Percentiles rank a stretch among this genome's conserved stretches.
Evolutionary conservation across 1,140 invertebrate species (phyloP).

Genomic region (Cherax destructor): DNA sequence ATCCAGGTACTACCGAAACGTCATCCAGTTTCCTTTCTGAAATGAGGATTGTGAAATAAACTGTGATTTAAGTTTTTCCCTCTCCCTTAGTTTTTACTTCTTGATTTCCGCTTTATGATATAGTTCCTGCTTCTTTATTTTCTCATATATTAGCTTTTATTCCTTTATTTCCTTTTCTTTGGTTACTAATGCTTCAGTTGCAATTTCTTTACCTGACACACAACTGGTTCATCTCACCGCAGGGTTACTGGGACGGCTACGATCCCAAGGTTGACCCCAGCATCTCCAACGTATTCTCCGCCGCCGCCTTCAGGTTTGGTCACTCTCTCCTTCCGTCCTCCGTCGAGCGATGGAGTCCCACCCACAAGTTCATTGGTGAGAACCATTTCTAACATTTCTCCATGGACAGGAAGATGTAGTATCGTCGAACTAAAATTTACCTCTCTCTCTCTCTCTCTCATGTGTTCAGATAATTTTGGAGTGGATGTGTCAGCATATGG

Average conservation of each 20-base stretch:
- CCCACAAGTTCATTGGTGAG: constrained; percentile 93
- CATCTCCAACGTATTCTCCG: constrained; percentile 89
- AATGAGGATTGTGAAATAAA: no score
- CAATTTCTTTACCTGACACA: not conserved
- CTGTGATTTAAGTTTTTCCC: no score
- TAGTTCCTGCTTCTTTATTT: not conserved
- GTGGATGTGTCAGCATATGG: no score
- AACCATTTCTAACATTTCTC: not conserved
- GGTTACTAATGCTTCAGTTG: not conserved
- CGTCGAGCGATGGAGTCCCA: constrained; percentile 94
- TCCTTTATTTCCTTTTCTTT: not conserved
- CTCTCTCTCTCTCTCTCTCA: no score
- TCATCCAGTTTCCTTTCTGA: no score
- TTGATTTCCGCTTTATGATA: no score
- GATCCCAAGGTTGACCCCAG: constrained; percentile 89
- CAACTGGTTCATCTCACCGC: not conserved
- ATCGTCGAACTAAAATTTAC: no score
- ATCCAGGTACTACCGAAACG: no score
- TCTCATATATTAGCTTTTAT: not conserved
- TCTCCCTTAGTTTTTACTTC: no score
- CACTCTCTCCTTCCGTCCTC: constrained; percentile 91
- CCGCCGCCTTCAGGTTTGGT: constrained; percentile 92
- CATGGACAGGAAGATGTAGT: no score
- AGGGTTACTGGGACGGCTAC: constrained; percentile 87
- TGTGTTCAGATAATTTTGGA: no score